Percentiles rank a stretch among this genome's conserved stretches.
Conservation (phyloP, 2,113 vertebrate genomes). For the Galbula dea region DNA sequence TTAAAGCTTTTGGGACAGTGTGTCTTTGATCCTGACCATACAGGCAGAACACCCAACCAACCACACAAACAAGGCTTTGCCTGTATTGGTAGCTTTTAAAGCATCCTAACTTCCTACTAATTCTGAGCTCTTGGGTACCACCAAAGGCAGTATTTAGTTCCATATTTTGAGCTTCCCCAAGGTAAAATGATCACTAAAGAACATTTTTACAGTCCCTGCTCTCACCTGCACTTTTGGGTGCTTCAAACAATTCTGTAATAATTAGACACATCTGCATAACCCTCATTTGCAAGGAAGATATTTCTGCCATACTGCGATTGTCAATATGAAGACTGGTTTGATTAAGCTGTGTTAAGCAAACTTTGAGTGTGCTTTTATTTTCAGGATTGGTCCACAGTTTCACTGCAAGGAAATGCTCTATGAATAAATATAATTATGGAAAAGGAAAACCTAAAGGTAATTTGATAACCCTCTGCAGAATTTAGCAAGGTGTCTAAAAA, state of each 20-base stretch:
- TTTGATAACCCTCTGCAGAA: constrained; percentile 49
- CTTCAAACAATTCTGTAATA: neutral
- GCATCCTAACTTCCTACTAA: neutral
- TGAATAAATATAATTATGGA: constrained; percentile 41
- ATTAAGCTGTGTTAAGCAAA: constrained; percentile 44
- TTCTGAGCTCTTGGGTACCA: neutral
- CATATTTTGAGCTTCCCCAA: neutral
- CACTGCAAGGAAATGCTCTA: neutral
- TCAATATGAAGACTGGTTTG: neutral
- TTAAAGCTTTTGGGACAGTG: neutral
- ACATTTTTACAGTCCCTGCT: neutral
- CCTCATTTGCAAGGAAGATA: neutral
- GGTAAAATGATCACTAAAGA: neutral
- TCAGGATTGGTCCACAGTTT: neutral
- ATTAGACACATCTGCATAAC: neutral
- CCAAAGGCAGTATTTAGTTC: neutral
- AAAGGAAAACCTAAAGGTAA: constrained; percentile 32
- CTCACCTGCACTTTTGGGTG: neutral
- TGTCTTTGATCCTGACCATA: neutral
- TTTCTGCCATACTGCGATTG: neutral
- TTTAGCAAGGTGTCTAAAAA: constrained; percentile 9
- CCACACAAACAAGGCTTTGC: neutral
- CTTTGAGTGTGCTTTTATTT: neutral
- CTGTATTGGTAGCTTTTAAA: neutral
- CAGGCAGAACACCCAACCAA: neutral